Evolutionary conservation across 2,797 vertebrate genomes (phyloP).

Genomic region (Malacoctenus gilli): DNA sequence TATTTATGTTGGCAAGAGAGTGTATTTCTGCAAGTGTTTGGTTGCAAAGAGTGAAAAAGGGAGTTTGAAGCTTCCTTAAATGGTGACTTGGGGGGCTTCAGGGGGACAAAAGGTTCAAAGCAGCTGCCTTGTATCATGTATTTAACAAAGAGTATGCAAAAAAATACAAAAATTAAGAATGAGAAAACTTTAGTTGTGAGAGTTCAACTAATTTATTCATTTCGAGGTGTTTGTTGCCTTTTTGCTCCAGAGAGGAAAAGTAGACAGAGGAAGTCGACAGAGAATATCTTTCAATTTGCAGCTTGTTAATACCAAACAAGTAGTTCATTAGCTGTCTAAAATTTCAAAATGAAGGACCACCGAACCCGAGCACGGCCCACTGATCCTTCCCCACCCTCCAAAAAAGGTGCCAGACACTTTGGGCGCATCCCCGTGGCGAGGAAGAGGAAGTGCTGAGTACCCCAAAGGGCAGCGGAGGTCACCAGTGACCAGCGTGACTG

Average conservation of each 20-base stretch:
- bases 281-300: conserved; percentile 40
- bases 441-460: conserved; percentile 68
- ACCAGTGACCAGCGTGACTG: conserved; percentile 64
- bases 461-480: conserved; percentile 75
- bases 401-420: conserved; percentile 70
- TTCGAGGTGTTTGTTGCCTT: not conserved
- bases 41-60: too few species aligned
- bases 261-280: conserved; percentile 1
- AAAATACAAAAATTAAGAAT: too few species aligned
- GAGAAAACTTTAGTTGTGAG: too few species aligned
- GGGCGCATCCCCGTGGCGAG: conserved; percentile 57
- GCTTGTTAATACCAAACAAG: conserved; percentile 19
- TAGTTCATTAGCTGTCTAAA: conserved; percentile 1
- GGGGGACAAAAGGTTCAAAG: too few species aligned
- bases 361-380: conserved; percentile 19
- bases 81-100: too few species aligned
- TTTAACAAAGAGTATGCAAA: too few species aligned
- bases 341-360: conserved; percentile 9
- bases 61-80: too few species aligned
- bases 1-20: too few species aligned
- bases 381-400: conserved; percentile 29
- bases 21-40: too few species aligned
- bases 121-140: too few species aligned
- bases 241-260: conserved; percentile 13
- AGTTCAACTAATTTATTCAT: too few species aligned